Evolutionary conservation across 2,797 vertebrate genomes (phyloP).

Genomic region (Gadopsis marmoratus): DNA sequence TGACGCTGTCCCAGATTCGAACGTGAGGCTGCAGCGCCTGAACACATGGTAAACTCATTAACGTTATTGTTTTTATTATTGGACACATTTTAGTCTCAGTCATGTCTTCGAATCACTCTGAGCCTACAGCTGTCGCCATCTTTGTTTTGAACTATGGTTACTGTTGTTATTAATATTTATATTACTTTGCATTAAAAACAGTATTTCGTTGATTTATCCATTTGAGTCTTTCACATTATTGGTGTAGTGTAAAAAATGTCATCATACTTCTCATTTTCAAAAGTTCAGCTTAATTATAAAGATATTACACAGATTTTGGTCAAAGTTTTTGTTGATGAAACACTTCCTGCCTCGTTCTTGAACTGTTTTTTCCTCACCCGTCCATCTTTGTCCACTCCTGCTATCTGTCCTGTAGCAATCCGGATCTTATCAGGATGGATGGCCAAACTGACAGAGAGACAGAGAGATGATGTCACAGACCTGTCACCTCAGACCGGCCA

Average conservation of each 20-base stretch:
- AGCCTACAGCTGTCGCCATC: too few species aligned
- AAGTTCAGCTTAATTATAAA: too few species aligned
- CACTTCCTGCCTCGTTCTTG: neutral
- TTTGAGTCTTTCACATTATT: too few species aligned
- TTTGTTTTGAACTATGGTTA: neutral
- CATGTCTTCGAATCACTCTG: too few species aligned
- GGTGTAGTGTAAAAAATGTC: neutral
- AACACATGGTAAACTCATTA: neutral
- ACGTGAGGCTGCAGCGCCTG: slow-evolving; percentile 96
- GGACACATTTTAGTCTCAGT: too few species aligned
- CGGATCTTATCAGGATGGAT: slow-evolving; percentile 98
- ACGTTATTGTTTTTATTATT: too few species aligned
- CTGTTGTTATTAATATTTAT: too few species aligned
- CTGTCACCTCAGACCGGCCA: slow-evolving; percentile 7
- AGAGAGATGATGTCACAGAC: slow-evolving; percentile 36
- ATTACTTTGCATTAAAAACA: too few species aligned
- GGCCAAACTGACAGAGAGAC: slow-evolving; percentile 88
- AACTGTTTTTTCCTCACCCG: slow-evolving; percentile 85
- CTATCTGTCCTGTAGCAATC: slow-evolving; percentile 97
- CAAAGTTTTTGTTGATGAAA: too few species aligned
- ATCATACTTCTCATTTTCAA: neutral
- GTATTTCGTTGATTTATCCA: too few species aligned
- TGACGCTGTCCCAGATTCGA: slow-evolving; percentile 97
- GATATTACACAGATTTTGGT: too few species aligned
- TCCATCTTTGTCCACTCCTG: slow-evolving; percentile 99